phyloP scores from a whole-genome alignment of 2,888 invertebrate genomes.

The Carpatolechia fugitivella region DNA sequence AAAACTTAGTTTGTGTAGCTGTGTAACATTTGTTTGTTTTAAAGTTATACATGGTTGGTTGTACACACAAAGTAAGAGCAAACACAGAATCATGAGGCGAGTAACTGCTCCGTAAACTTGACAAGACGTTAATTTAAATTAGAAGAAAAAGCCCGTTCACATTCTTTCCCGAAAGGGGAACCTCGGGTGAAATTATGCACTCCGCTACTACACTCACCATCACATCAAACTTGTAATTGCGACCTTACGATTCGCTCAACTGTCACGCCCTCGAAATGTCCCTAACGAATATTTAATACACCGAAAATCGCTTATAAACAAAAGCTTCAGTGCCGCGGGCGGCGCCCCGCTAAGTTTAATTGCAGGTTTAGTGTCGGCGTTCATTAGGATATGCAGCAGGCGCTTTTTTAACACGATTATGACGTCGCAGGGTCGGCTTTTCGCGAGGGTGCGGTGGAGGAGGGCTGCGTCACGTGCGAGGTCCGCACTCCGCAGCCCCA shows the following conservation, averaged over 20 bases:
- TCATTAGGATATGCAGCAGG: conserved; percentile 75
- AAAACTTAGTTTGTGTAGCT: no score
- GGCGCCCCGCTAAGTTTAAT: conserved; percentile 58
- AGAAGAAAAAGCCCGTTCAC: conserved; percentile 47
- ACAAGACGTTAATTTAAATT: conserved; percentile 53
- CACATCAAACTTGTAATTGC: conserved; percentile 62
- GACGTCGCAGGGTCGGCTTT: conserved; percentile 65
- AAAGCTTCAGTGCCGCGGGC: conserved; percentile 44
- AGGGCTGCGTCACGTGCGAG: conserved; percentile 78
- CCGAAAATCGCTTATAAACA: conserved; percentile 62
- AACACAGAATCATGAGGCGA: neutral
- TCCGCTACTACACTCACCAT: conserved; percentile 42
- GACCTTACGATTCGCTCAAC: conserved; percentile 60
- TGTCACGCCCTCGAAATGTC: conserved; percentile 57
- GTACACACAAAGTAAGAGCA: neutral
- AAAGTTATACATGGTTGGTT: neutral
- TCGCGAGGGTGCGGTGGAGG: conserved; percentile 55
- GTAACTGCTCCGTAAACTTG: conserved; percentile 22
- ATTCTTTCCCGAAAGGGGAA: conserved; percentile 52
- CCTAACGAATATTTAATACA: conserved; percentile 65
- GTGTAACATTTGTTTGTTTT: neutral
- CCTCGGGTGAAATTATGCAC: conserved; percentile 36
- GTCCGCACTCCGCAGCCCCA: conserved; percentile 77
- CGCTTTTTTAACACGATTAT: conserved; percentile 76
- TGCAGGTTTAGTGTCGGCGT: conserved; percentile 71